Evolutionary conservation across 1,140 invertebrate genomes (phyloP).

Genomic region (Bombus difficillimus): DNA sequence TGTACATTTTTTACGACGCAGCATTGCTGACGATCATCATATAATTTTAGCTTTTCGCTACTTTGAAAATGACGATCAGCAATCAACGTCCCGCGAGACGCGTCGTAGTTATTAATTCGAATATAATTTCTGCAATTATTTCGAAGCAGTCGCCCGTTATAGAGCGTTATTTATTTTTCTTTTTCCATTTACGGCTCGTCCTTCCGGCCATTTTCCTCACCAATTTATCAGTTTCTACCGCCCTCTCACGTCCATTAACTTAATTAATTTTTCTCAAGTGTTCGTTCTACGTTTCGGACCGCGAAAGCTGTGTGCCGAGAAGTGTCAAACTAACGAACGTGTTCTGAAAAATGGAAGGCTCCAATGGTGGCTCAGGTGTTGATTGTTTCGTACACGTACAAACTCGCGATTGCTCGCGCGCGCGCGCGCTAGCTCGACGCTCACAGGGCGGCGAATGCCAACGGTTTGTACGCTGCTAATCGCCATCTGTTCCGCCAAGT

Average conservation of each 20-base stretch:
- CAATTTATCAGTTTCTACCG: slow-evolving; percentile 53
- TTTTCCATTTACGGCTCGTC: slow-evolving; percentile 47
- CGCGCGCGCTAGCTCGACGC: background rate
- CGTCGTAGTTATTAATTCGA: slow-evolving; percentile 63
- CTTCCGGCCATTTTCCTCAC: slow-evolving; percentile 48
- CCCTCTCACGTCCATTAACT: slow-evolving; percentile 50
- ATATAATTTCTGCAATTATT: slow-evolving; percentile 64
- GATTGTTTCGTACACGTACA: slow-evolving; percentile 69
- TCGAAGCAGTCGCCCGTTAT: slow-evolving; percentile 50
- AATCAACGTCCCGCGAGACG: slow-evolving; percentile 39
- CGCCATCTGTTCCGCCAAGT: slow-evolving; percentile 66
- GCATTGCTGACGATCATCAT: background rate
- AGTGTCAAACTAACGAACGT: slow-evolving; percentile 62
- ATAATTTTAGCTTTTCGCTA: background rate
- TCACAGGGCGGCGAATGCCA: slow-evolving; percentile 49
- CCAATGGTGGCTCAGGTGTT: slow-evolving; percentile 45
- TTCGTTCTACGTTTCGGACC: slow-evolving; percentile 20
- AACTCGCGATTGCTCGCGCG: background rate
- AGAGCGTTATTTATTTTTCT: slow-evolving; percentile 55
- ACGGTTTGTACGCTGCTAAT: slow-evolving; percentile 65
- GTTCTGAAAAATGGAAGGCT: slow-evolving; percentile 65
- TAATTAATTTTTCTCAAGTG: slow-evolving; percentile 63
- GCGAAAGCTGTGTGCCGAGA: slow-evolving; percentile 35
- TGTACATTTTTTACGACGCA: background rate
- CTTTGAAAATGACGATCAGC: background rate